These are phyloP conservation scores for Macropodus opercularis DNA, from an alignment of 2,797 vertebrate genomes.

Conservation along the genomic window DNA sequence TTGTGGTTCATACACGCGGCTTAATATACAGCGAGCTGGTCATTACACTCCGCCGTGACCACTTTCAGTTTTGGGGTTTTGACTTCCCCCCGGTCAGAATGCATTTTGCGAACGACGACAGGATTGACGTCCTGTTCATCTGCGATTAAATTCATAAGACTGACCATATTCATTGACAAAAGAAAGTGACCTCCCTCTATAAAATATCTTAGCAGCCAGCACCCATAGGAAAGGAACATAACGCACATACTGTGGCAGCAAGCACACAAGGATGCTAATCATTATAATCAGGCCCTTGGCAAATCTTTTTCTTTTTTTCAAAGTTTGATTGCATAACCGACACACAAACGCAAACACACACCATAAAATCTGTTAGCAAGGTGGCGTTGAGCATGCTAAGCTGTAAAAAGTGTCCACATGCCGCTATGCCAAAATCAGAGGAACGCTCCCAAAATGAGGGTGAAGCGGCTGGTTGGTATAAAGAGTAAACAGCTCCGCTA, in stretches of 20 bases:
- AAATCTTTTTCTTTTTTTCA: conserved; percentile 26
- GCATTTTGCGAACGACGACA: no score
- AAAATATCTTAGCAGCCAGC: no score
- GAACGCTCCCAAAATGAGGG: conserved; percentile 66
- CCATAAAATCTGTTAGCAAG: conserved; percentile 67
- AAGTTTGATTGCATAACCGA: conserved; percentile 65
- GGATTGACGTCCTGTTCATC: background rate
- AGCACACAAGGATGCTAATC: conserved; percentile 23
- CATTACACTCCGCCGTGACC: conserved; percentile 26
- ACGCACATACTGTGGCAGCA: no score
- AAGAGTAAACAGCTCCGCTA: conserved; percentile 77
- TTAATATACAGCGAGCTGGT: conserved; percentile 25
- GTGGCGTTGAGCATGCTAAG: conserved; percentile 61
- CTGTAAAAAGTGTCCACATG: conserved; percentile 67
- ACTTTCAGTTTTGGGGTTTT: conserved; percentile 16
- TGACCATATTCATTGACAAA: background rate
- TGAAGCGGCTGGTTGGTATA: conserved; percentile 65
- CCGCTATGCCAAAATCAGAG: conserved; percentile 63
- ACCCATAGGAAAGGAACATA: no score
- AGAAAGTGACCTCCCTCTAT: background rate
- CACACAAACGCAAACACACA: conserved; percentile 44
- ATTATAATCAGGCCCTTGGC: conserved; percentile 30
- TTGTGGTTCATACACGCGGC: conserved; percentile 19
- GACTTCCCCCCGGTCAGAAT: background rate
- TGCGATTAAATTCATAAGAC: background rate